Percentiles rank a stretch among this genome's conserved stretches.
These are phyloP conservation scores for Sylvilagus bachmani DNA, from an alignment of 2,113 vertebrate genomes.

Conservation along the genomic window DNA sequence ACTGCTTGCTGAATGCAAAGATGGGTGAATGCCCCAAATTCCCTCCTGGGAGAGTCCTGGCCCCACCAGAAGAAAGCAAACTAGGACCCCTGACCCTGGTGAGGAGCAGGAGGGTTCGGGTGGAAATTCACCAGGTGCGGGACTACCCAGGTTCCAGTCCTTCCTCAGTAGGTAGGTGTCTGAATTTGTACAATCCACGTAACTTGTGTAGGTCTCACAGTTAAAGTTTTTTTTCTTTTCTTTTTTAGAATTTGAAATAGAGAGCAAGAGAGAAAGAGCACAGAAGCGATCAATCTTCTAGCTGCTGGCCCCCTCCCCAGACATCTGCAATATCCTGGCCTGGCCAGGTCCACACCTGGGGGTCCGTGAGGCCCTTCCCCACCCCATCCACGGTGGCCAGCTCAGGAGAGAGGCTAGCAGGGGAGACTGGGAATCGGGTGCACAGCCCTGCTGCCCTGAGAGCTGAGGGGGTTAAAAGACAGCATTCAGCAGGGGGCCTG, in stretches of 20 bases:
- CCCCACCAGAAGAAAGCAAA: not conserved
- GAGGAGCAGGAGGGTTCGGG: not conserved
- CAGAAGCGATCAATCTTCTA: too few species aligned
- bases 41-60: not conserved
- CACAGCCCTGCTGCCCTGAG: not conserved
- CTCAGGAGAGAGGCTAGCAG: not conserved
- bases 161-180: not conserved
- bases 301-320: too few species aligned
- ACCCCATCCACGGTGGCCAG: too few species aligned
- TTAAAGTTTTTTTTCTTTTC: too few species aligned
- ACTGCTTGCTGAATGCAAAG: not conserved
- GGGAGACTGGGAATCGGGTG: not conserved
- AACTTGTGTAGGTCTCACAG: not conserved
- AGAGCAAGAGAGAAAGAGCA: too few species aligned
- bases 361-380: too few species aligned
- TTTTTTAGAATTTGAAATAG: too few species aligned
- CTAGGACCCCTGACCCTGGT: not conserved
- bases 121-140: not conserved
- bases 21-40: not conserved
- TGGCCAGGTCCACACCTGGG: too few species aligned
- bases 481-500: not conserved
- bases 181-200: not conserved
- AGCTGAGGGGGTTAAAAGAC: slow-evolving; percentile 32
- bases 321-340: too few species aligned
- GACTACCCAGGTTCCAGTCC: not conserved